phyloP scores from a whole-genome alignment of 2,797 vertebrate genomes.

The Cryptoprocta ferox region DNA sequence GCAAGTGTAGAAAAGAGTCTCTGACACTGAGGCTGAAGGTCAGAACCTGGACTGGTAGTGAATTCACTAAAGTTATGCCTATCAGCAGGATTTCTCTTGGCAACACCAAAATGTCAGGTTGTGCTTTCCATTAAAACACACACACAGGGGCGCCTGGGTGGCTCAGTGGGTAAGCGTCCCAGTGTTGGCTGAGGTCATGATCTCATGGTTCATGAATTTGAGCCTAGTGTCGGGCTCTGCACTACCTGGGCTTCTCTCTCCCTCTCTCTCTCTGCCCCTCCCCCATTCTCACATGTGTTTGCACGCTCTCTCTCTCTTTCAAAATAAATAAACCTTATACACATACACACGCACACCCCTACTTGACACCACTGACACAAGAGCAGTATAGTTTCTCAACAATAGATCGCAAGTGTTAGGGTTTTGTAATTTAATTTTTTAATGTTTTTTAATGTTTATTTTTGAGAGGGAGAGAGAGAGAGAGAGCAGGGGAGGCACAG shows the following conservation, averaged over 20 bases:
- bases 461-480: too few relatives aligned
- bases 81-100: not conserved
- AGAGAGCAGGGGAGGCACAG: too few relatives aligned
- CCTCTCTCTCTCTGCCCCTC: too few relatives aligned
- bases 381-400: not conserved
- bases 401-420: not conserved
- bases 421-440: not conserved
- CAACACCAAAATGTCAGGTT: not conserved
- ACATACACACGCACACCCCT: not conserved
- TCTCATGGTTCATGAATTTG: too few relatives aligned
- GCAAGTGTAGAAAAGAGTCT: not conserved
- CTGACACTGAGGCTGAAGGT: not conserved
- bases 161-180: too few relatives aligned
- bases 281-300: too few relatives aligned
- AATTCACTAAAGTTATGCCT: not conserved
- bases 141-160: not conserved
- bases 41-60: not conserved
- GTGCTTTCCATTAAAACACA: not conserved
- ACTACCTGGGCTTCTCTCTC: too few relatives aligned
- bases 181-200: too few relatives aligned
- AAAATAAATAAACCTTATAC: not conserved
- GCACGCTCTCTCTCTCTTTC: rapidly evolving
- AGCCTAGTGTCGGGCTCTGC: too few relatives aligned
- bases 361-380: not conserved
- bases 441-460: too few relatives aligned